A percentile compares a stretch with the other conserved stretches of the same genome.
phyloP scores from a whole-genome alignment of 2,113 vertebrate genomes.

The Mustela lutreola region DNA sequence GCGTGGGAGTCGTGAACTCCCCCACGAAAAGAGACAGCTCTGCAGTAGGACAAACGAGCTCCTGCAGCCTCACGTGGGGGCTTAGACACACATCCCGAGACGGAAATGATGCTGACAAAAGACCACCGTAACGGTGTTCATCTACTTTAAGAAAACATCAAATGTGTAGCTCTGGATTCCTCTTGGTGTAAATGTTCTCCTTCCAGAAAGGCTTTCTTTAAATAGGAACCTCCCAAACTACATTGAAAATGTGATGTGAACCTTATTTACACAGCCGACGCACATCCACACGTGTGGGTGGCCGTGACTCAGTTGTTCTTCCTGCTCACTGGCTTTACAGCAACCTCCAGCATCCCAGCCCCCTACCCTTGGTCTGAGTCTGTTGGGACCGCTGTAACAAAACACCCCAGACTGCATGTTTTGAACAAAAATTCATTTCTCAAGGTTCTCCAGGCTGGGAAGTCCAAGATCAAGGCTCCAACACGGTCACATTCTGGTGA shows the following conservation, averaged over 20 bases:
- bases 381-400: too few relatives aligned
- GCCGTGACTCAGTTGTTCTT: not conserved
- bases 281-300: not conserved
- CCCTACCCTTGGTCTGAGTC: not conserved
- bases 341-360: not conserved
- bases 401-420: not conserved
- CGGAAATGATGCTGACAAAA: not conserved
- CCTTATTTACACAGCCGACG: not conserved
- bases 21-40: not conserved
- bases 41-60: not conserved
- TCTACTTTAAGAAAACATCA: not conserved
- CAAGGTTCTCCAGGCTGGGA: not conserved
- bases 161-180: not conserved
- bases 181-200: not conserved
- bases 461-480: not conserved
- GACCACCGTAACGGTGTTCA: accelerated
- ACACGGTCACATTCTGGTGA: accelerated
- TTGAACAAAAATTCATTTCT: not conserved
- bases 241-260: not conserved
- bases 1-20: not conserved
- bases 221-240: not conserved
- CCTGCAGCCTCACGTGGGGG: accelerated
- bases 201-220: conserved; percentile 21
- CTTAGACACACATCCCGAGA: not conserved
- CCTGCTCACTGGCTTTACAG: not conserved